These are phyloP conservation scores for Glareola pratincola DNA, from an alignment of 2,113 vertebrate genomes.

Conservation along the genomic window DNA sequence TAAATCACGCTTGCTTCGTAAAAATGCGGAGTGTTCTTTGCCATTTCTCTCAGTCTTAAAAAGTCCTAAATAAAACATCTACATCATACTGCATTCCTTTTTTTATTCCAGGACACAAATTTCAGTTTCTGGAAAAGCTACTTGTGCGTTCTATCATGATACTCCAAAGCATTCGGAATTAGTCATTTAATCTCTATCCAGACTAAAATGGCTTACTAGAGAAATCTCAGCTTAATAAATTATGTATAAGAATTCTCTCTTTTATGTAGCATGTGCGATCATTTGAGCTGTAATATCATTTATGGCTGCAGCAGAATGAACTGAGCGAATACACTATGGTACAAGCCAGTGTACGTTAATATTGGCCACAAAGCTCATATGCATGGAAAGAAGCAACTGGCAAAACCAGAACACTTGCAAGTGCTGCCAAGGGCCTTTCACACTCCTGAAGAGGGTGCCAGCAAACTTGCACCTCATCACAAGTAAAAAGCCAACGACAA, in stretches of 20 bases:
- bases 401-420: not conserved
- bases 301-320: conserved; percentile 22
- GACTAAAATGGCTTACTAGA: conserved; percentile 39
- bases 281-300: not conserved
- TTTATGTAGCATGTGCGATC: not conserved
- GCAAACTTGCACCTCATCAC: not conserved
- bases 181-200: conserved; percentile 36
- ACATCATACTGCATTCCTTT: not conserved
- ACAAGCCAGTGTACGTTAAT: conserved; percentile 21
- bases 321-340: not conserved
- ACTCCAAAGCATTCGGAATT: conserved; percentile 7
- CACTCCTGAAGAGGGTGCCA: not conserved
- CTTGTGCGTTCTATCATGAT: not conserved
- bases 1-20: not conserved
- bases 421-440: not conserved
- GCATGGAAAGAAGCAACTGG: not conserved
- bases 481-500: not conserved
- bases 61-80: not conserved
- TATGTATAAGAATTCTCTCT: conserved; percentile 15
- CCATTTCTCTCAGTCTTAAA: not conserved
- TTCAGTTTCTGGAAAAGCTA: not conserved
- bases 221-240: conserved; percentile 53
- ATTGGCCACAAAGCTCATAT: not conserved
- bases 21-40: not conserved
- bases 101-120: not conserved